Percentiles rank a stretch among this genome's conserved stretches.
phyloP scores from a whole-genome alignment of 2,888 invertebrate species.

The Drosophila pseudotakahashii region DNA sequence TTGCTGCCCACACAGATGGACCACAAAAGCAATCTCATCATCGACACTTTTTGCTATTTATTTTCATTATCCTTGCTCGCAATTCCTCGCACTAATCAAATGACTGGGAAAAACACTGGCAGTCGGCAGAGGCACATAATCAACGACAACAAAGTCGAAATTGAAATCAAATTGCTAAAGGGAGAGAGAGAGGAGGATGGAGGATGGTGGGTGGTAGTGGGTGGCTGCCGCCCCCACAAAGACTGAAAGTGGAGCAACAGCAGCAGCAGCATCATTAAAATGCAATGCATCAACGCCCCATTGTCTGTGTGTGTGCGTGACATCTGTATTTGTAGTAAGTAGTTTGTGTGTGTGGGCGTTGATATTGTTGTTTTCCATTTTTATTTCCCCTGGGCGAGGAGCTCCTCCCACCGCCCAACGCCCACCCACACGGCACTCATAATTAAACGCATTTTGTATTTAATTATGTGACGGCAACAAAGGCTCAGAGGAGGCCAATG shows the following conservation, averaged over 20 bases:
- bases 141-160: conserved; percentile 47
- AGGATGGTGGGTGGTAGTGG: background rate
- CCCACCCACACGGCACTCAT: conserved; percentile 56
- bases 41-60: conserved; percentile 54
- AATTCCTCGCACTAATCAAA: conserved; percentile 47
- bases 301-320: conserved; percentile 4
- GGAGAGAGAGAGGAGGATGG: background rate
- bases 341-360: no score
- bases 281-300: conserved; percentile 49
- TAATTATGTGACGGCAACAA: conserved; percentile 64
- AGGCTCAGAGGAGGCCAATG: background rate
- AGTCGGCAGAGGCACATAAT: conserved; percentile 34
- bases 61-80: conserved; percentile 51
- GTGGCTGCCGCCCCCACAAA: background rate
- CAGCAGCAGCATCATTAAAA: conserved; percentile 45
- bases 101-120: conserved; percentile 40
- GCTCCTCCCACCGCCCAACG: conserved; percentile 1
- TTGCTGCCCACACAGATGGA: conserved; percentile 14
- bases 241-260: conserved; percentile 15
- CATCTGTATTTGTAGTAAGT: background rate
- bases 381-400: conserved; percentile 63
- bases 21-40: conserved; percentile 53
- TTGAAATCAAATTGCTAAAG: conserved; percentile 50
- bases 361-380: conserved; percentile 44
- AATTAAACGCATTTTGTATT: conserved; percentile 77